Conservation (phyloP, 1,140 invertebrate genomes). For the Riptortus pedestris region DNA sequence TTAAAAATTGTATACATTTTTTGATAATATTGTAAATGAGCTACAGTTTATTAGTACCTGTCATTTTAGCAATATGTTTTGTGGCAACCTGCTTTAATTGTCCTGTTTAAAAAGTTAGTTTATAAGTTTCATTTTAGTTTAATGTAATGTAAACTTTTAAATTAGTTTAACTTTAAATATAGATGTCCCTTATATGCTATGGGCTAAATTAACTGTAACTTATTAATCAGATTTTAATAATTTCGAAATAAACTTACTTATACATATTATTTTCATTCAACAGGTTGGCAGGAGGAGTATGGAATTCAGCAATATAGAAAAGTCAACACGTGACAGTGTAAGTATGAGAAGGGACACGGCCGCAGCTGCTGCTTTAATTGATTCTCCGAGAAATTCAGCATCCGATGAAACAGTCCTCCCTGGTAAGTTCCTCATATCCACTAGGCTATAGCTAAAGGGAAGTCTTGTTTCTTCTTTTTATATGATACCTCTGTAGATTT, state of each 20-base stretch:
- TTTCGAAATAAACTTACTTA: no score
- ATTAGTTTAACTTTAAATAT: no score
- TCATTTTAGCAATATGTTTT: no score
- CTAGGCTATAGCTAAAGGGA: constrained; percentile 22
- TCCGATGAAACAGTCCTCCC: constrained; percentile 19
- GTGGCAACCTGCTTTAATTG: no score
- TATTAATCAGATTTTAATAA: background rate
- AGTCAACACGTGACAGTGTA: constrained; percentile 40
- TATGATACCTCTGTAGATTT: background rate
- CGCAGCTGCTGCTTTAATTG: constrained; percentile 31
- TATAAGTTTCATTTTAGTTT: no score
- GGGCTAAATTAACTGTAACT: no score
- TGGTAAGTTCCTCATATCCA: constrained; percentile 28
- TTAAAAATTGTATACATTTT: no score
- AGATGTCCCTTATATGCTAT: no score
- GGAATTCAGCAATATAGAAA: constrained; percentile 55
- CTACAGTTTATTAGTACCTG: no score
- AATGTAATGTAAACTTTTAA: no score
- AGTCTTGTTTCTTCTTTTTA: background rate
- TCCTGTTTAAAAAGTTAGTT: no score
- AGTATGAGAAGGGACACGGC: constrained; percentile 44
- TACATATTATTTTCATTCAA: background rate
- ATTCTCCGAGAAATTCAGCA: constrained; percentile 23
- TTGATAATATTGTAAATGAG: no score
- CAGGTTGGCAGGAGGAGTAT: constrained; percentile 62